A percentile compares a stretch with the other conserved stretches of the same genome.
These are phyloP conservation scores for Apodemus speciosus DNA, from an alignment of 2,113 vertebrate species.

Conservation along the genomic window DNA sequence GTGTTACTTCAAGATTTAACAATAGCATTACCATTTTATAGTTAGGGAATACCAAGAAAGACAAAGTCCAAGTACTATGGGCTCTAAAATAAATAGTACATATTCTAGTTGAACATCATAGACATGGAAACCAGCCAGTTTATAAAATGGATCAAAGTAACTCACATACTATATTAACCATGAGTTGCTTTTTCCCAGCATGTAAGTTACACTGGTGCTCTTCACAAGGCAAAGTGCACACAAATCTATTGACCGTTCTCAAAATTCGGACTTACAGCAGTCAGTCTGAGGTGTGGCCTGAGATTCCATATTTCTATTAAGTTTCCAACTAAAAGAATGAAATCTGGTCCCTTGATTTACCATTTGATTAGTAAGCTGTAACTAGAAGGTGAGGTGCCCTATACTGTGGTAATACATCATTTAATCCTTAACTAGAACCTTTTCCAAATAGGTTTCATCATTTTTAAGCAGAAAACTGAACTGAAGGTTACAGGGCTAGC, in stretches of 20 bases:
- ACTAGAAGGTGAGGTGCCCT: not conserved
- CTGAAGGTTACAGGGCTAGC: not conserved
- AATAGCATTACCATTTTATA: not conserved
- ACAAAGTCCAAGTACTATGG: not conserved
- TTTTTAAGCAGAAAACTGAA: not conserved
- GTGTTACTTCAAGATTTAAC: slow-evolving; percentile 15
- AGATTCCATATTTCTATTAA: not conserved
- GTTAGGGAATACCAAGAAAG: not conserved
- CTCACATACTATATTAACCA: not conserved
- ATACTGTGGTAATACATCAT: not conserved
- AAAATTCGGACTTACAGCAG: not conserved
- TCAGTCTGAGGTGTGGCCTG: not conserved
- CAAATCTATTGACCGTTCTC: not conserved
- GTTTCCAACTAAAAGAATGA: not conserved
- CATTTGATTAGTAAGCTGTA: not conserved
- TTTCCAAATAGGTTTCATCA: slow-evolving; percentile 14
- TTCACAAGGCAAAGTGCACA: not conserved
- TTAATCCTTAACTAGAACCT: slow-evolving; percentile 31
- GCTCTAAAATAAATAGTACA: not conserved
- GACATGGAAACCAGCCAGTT: not conserved
- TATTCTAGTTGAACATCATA: not conserved
- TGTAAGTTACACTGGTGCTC: not conserved
- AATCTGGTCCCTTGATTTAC: not conserved
- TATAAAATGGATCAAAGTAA: not conserved
- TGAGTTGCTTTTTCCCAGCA: not conserved